Evolutionary conservation across 2,113 vertebrate species (phyloP), one percentile per base, ranked within the genome.

Genomic region (Dipodomys merriami): DNA sequence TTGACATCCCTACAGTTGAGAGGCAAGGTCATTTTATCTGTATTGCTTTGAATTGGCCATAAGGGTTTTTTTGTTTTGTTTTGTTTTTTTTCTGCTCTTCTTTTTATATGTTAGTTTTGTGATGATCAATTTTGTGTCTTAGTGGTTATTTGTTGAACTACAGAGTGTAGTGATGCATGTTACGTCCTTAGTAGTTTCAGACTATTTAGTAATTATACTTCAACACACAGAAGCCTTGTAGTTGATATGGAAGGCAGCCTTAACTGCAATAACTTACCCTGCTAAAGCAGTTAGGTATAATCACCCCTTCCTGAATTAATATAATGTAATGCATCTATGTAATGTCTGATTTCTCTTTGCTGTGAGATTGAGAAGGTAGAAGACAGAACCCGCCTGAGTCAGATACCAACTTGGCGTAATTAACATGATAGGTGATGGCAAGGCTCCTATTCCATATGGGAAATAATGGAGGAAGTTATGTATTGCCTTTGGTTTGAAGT

Each of bases 81-180:
- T 89, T 46, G 7, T 25, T 12, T 33, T 8, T 29, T 86, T 86
- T 22, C 39, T 91, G 25, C 27, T 79, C 1, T 78, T 86, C 29
- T 71, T 86, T 74, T 71, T 68, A 74, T 87, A 78, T 23, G 92
- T 88, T 57, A 83, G 80, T 22, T 82, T 82, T 39, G 25, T 85
- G n/a, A 49, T 88, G 85, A 74, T 93, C 57, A 71, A 6, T 91
- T 86, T 94, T 62, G 39, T 88, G 39, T 91, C 65, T 86, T 81
- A 95, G 22, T 79, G 49, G 49, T 49, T 67, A 72, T 25, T 79
- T 82, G 12, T 64, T 96, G 65, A 82, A 82, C 65, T 95, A 65
- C 6, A 44, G 22, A 64, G 6, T 92, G 19, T 69, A 78, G 12
- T 57, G 30, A 91, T 89, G 11, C 15, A 83, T 83, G 82, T 69